Conservation (phyloP, 2,113 vertebrate species). For the Triplophysa rosa region DNA sequence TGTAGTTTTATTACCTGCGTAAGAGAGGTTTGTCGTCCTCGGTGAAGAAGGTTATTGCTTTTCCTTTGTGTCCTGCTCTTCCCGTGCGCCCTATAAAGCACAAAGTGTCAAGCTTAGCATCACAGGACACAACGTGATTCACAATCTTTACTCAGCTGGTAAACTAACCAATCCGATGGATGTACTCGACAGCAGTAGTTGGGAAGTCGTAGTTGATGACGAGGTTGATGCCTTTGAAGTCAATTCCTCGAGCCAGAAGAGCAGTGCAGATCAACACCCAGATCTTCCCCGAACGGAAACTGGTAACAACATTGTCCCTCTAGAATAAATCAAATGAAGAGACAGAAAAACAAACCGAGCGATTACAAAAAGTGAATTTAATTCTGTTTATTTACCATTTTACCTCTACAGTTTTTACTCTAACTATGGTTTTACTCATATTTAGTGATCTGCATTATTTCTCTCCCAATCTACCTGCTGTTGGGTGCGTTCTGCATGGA, state of each 20-base stretch:
- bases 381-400: no score
- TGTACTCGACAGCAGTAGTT: constrained; percentile 92
- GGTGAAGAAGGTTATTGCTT: constrained; percentile 94
- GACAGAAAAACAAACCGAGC: constrained; percentile 13
- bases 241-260: constrained; percentile 91
- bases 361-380: not conserved
- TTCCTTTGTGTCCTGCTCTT: constrained; percentile 89
- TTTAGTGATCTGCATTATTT: not conserved
- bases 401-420: no score
- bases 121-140: not conserved
- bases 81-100: constrained; percentile 85
- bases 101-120: not conserved
- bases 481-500: constrained; percentile 82
- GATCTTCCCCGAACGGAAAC: constrained; percentile 93
- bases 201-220: constrained; percentile 97
- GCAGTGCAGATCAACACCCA: constrained; percentile 98
- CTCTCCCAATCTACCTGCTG: constrained; percentile 40
- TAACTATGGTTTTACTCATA: no score
- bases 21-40: constrained; percentile 94
- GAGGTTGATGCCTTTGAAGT: constrained; percentile 96
- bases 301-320: constrained; percentile 89
- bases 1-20: constrained; percentile 77
- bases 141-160: not conserved
- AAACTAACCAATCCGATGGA: constrained; percentile 90
- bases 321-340: constrained; percentile 56